These are phyloP conservation scores for Acheta domesticus DNA, from an alignment of 2,888 invertebrate genomes.

Conservation along the genomic window DNA sequence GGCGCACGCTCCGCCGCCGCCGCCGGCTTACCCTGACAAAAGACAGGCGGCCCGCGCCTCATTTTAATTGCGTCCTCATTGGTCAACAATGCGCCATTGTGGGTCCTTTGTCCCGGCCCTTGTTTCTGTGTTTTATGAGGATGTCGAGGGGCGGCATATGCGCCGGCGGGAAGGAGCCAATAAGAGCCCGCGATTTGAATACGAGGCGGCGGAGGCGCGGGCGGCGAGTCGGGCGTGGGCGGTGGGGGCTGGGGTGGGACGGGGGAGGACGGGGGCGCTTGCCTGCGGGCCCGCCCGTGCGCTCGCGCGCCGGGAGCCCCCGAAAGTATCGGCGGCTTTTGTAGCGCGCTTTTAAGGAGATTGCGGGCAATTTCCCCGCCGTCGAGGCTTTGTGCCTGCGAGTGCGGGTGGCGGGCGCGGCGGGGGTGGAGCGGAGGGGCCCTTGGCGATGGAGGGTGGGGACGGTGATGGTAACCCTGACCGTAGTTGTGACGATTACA, in stretches of 20 bases:
- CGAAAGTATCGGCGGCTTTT: constrained; percentile 18
- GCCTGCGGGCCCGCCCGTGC: not conserved
- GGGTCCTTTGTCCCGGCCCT: constrained; percentile 6
- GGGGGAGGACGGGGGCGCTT: not conserved
- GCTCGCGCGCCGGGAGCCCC: constrained; percentile 4
- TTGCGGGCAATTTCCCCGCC: constrained; percentile 10
- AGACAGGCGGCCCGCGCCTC: constrained; percentile 18
- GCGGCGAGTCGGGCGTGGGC: not conserved
- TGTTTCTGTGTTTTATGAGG: constrained; percentile 18
- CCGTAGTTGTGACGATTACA: no score
- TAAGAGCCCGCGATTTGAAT: constrained; percentile 1
- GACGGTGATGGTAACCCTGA: no score
- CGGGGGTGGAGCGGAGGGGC: not conserved
- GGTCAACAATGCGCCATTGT: constrained; percentile 18
- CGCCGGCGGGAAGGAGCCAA: constrained; percentile 18
- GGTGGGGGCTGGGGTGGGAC: not conserved
- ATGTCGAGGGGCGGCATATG: constrained; percentile 18
- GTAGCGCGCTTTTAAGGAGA: constrained; percentile 10
- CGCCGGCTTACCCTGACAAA: constrained; percentile 18
- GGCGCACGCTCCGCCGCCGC: not conserved
- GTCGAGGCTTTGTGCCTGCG: not conserved
- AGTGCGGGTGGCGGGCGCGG: not conserved
- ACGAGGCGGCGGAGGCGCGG: not conserved
- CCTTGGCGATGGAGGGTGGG: not conserved
- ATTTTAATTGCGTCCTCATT: constrained; percentile 18